Evolutionary conservation across 2,888 invertebrate species (phyloP), one percentile per base, ranked within the genome.

Genomic region (Tenthredo distinguenda): DNA sequence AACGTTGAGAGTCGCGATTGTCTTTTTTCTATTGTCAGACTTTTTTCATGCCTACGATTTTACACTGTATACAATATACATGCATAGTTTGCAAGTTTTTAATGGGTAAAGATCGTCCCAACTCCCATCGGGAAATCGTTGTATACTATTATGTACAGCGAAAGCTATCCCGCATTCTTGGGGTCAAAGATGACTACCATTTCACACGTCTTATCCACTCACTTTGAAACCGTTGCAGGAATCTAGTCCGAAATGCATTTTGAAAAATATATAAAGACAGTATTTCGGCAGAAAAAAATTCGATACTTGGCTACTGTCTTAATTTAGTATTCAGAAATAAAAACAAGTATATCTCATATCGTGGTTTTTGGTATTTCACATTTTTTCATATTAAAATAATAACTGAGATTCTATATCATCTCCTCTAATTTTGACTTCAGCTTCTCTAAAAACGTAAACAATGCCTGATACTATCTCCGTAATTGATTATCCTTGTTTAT

Each of bases 21-120:
- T 74, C 43, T 74, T 37, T 10, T 21, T 74, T 6, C 72, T 40
- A 74, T 74, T 74, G 43, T 74, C 72, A 43, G 72, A 74, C n/a
- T 43, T 72, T 1, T 72, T 74, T 12, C 72, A 21, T 74, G 21
- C 5, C 18, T 26, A 74, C 72, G 72, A 74, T 74, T 74, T n/a
- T 74, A 43, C 15, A 26, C 43, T 21, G 9, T n/a, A 74, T n/a
- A 74, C 9, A 47, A 47, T 15, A 74, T 21, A 21, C 21, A 21
- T 40, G 9, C 40, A 10, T 43, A 21, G 72, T 18, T 21, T n/a
- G 12, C 34, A 26, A 68, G 34, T 31, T 68, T 68, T 34, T 18
- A 68, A 15, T 34, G 18, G 68, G 18, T 34, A 34, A 68, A 68
- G 12, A 31, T 68, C 68, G 34, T 18, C 34, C 18, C 34, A 68